Base-by-base conservation (phyloP, 2,888 invertebrate genomes). In the Caenorhabditis afra region DNA sequence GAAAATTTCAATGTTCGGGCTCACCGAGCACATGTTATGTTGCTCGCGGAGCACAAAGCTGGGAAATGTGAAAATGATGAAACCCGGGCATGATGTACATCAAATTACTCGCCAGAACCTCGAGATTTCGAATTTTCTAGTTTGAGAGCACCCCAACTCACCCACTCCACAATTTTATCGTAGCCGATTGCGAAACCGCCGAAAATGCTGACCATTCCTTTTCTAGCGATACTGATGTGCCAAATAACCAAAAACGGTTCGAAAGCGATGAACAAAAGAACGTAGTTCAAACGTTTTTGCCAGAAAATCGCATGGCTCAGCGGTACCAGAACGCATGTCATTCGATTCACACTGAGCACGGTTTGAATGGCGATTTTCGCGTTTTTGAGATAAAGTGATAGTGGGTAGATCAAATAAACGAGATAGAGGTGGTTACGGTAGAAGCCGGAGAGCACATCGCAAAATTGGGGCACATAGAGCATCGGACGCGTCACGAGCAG, bases 151-250 rank as follows among this genome's bases (percentile, higher is more conserved):
- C 37, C 29, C 18, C 18, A n/a, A 47, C 71, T 37, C 16, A 62
- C 71, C 74, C 74, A 74, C 10, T 11, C 23, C 12, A 74, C 58
- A 14, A 44, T 35, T 14, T 59, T 59, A 3, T n/a, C 45, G 22
- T 74, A 74, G 23, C 45, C 58, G 22, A 65, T 53, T 7, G 58
- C 65, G 18, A 74, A 74, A 20, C 74, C 74, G 3, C 74, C 74
- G 14, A 66, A 74, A 1, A 45, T 8, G 20, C n/a, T 52, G n/a
- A 50, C 49, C 52, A 65, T n/a, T 29, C 47, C 57, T 8, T 66
- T 61, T 39, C 61, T 52, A 1, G 66, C 61, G 11, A 75, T 61
- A 3, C 55, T 61, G 14, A 67, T 45, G 37, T 75, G 66, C 75
- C 75, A 75, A 10, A 66, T 11, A 11, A 59, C 3, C 12, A 61